Conservation (phyloP, 2,113 vertebrate genomes). For the Sisor rabdophorus region DNA sequence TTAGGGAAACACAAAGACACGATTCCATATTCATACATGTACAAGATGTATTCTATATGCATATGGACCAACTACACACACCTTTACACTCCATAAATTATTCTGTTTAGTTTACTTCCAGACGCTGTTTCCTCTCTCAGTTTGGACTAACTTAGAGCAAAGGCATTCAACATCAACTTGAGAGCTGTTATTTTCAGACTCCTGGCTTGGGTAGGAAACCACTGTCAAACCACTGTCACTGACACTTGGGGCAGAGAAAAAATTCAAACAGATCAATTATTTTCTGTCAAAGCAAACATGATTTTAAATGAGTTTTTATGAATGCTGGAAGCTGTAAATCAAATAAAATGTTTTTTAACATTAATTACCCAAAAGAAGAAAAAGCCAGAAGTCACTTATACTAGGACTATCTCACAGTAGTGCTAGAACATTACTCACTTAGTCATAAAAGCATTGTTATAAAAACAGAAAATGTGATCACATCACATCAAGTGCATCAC, state of each 20-base stretch:
- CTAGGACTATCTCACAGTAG: too few species aligned
- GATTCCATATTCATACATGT: not conserved
- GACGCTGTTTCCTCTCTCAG: not conserved
- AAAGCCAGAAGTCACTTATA: too few species aligned
- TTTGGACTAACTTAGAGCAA: not conserved
- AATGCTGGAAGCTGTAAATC: not conserved
- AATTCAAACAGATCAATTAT: not conserved
- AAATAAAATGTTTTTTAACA: too few species aligned
- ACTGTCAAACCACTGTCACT: not conserved
- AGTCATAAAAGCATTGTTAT: too few species aligned
- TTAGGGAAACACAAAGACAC: not conserved
- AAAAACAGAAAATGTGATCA: too few species aligned
- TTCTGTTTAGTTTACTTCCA: not conserved
- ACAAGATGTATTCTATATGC: not conserved
- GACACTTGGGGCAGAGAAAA: not conserved
- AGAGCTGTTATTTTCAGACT: constrained; percentile 18
- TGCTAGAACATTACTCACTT: too few species aligned
- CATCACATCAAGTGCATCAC: too few species aligned
- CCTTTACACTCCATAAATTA: not conserved
- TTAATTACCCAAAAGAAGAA: too few species aligned
- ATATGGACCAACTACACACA: not conserved
- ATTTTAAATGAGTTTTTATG: not conserved
- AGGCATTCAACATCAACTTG: constrained; percentile 26
- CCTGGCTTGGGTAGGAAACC: not conserved
- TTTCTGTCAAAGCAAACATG: too few species aligned